Base-by-base conservation (phyloP, 2,113 vertebrate species). In the Oreotrochilus melanogaster region DNA sequence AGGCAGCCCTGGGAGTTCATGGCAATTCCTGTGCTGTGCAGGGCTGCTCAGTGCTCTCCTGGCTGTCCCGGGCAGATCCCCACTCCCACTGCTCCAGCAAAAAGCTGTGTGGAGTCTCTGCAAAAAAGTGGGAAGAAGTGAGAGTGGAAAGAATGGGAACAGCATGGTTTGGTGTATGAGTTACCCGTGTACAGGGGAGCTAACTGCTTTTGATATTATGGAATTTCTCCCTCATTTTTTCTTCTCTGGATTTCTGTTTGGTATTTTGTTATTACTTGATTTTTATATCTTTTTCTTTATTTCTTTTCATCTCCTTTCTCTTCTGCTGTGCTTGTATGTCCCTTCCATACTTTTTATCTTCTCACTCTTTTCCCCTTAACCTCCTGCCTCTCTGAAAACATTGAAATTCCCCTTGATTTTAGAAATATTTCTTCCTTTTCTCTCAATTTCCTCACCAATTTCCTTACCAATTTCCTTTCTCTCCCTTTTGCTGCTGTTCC, bases 1-100 rank as follows among this genome's bases (percentile, higher is more conserved):
- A 75, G 93, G 66, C 1, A 0, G 86, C 88, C 88, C 70, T 91
- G 92, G 92, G 96, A 96, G 93, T 69, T 96, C 88, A 43, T 61
- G 78, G 78, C 78, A 89, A 71, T 92, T 93, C 50, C 92, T 74
- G 51, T 48, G 70, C 73, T 90, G 47, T 39, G 50, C 82, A 73
- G 83, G 61, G 84, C 78, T 71, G 88, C 81, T 84, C 69, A 14
- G 47, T 19, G 65, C 54, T 91, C 69, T 83, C 35, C 5, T 37
- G 28, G 2, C 4, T 0, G 0, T 18, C 57, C 31, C 58, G 82
- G 86, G 57, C 84, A 80, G 28, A 50, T 93, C 69, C 28, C 64
- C 2, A 2, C 24, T 43, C 45, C 6, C 9, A 35, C 21, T 30
- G 45, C 53, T 88, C 57, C 60, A 62, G 57, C 33, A 78, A 35